Evolutionary conservation across 2,888 invertebrate species (phyloP).

Genomic region (Apodemia zela): DNA sequence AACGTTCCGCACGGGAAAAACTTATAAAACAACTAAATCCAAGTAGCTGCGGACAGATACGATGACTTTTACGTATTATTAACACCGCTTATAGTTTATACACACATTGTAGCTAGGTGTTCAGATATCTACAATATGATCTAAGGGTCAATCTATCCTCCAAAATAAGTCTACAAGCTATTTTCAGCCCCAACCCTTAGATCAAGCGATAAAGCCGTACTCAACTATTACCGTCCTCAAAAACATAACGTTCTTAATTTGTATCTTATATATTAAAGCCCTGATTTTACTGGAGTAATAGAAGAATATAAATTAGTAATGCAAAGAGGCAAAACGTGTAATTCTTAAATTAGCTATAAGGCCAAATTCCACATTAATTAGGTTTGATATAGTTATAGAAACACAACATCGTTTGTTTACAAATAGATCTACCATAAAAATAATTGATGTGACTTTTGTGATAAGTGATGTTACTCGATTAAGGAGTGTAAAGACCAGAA

Average conservation of each 20-base stretch:
- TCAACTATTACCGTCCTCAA: not conserved
- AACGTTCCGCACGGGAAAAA: slow-evolving; percentile 15
- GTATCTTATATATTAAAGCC: not conserved
- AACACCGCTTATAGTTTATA: slow-evolving; percentile 41
- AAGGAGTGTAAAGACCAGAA: too few relatives aligned
- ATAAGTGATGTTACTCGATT: too few relatives aligned
- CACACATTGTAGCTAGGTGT: slow-evolving; percentile 68
- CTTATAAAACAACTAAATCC: not conserved
- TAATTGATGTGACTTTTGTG: too few relatives aligned
- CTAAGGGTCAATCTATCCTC: slow-evolving; percentile 19
- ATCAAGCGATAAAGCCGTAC: not conserved
- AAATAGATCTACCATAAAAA: too few relatives aligned
- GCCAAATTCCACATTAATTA: not conserved
- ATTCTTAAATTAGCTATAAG: not conserved
- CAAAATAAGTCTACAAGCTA: not conserved
- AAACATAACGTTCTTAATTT: not conserved
- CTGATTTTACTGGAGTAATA: not conserved
- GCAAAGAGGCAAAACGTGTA: not conserved
- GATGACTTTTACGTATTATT: slow-evolving; percentile 19
- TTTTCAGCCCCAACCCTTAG: not conserved
- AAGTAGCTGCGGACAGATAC: not conserved
- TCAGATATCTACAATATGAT: slow-evolving; percentile 23
- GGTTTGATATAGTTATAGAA: too few relatives aligned
- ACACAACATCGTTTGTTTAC: too few relatives aligned
- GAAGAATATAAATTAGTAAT: not conserved